Evolutionary conservation across 2,888 invertebrate species (phyloP), one percentile per base, ranked within the genome.

Genomic region (Spisula subtruncata): DNA sequence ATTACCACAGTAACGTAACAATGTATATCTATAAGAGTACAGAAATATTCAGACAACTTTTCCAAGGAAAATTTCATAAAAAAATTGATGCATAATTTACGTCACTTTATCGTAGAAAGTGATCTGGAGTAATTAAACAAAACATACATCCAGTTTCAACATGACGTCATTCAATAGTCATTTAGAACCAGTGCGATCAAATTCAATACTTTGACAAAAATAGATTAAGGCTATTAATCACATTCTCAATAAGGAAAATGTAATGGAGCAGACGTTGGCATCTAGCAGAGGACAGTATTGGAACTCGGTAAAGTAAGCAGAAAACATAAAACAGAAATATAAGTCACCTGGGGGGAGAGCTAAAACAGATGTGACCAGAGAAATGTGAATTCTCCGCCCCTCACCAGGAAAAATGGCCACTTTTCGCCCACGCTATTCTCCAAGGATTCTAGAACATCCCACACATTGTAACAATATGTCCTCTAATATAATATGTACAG

Each of bases 241-340:
- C 75, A 35, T 75, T 75, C 75, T 75, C 32, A 75, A 75, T 75
- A 75, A 75, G 75, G 75, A 75, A 75, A 75, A 75, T 75, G 75
- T 75, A 75, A 75, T 75, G 16, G 75, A 75, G 75, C 75, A 75
- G 75, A 75, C 41, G 41, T 5, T 41, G 41, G 41, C 41, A 75
- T 75, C 32, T 32, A 75, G 75, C 75, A 75, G 75, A 75, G 35
- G 16, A 32, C 35, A 75, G 35, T 35, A 75, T 75, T 32, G 32
- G 75, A 32, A 35, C 75, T 75, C 75, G 1, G 32, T 35, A 35
- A 35, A 75, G 32, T 75, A 75, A 32, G 35, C 16, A 41, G 41
- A 8, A 32, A 75, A 32, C 75, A 32, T 75, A 35, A 75, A 75
- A 75, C 18, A 35, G 75, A 75, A 75, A 29, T 75, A 75, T 20